A percentile compares a stretch with the other conserved stretches of the same genome.
Conservation (phyloP, 2,888 invertebrate genomes). For the Andrena fulva region DNA sequence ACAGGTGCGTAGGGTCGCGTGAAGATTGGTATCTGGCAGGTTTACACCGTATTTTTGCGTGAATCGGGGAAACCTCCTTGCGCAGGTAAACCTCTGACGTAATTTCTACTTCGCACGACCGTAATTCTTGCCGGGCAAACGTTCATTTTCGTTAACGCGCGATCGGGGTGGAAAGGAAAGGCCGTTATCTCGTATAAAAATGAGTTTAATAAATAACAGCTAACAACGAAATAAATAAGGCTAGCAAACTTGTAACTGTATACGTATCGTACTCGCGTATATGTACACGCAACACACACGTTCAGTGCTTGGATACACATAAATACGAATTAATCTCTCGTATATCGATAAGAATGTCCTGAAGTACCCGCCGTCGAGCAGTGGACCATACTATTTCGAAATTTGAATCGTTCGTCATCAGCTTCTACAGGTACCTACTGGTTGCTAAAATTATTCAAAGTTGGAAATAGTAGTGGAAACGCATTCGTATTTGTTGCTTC, state of each 20-base stretch:
- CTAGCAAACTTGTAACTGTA: slow-evolving; percentile 69
- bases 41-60: not conserved
- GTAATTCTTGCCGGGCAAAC: not conserved
- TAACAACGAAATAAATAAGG: slow-evolving; percentile 81
- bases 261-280: slow-evolving; percentile 65
- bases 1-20: not conserved
- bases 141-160: not conserved
- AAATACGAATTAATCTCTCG: slow-evolving; percentile 42
- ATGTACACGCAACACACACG: slow-evolving; percentile 72
- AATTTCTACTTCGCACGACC: not conserved
- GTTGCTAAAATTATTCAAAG: slow-evolving; percentile 21
- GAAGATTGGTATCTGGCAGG: not conserved
- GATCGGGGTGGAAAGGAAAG: slow-evolving; percentile 33
- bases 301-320: slow-evolving; percentile 43
- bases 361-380: not conserved
- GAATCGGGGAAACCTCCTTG: not conserved
- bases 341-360: slow-evolving; percentile 25
- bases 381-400: slow-evolving; percentile 34
- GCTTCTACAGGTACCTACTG: not conserved
- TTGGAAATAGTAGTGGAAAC: slow-evolving; percentile 27
- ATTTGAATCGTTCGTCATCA: slow-evolving; percentile 18
- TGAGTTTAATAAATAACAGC: slow-evolving; percentile 83
- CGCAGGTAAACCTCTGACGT: not conserved
- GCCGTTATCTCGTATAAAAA: slow-evolving; percentile 78
- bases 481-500: slow-evolving; percentile 8